phyloP scores from a whole-genome alignment of 2,113 vertebrate species.

The Delphinus delphis region DNA sequence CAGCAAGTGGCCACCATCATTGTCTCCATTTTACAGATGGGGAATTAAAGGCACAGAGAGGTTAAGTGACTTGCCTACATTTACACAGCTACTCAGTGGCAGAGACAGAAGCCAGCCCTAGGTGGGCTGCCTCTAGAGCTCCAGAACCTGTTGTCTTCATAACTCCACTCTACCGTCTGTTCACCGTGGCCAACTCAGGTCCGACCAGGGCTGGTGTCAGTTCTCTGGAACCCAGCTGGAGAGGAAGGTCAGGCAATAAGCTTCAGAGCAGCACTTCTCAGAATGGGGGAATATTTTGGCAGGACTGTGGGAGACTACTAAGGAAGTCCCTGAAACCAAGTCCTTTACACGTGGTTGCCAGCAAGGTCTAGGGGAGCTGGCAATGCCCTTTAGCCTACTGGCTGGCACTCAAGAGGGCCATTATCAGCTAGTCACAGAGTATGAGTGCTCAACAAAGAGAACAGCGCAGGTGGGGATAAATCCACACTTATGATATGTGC shows the following conservation, averaged over 20 bases:
- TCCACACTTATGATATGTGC: accelerated
- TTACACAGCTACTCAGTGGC: neutral
- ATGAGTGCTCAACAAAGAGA: neutral
- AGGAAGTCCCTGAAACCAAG: neutral
- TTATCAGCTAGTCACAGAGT: neutral
- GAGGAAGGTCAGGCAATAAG: neutral
- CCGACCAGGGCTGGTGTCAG: neutral
- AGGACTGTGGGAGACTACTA: too few species aligned
- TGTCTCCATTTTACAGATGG: neutral
- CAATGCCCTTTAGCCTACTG: neutral
- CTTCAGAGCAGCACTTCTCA: neutral
- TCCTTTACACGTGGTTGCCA: neutral
- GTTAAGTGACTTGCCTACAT: neutral
- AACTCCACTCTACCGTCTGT: accelerated
- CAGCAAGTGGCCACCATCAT: neutral
- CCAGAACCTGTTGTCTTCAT: neutral
- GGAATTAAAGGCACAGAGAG: neutral
- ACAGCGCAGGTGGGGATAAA: neutral
- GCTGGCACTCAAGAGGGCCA: neutral
- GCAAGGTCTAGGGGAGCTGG: neutral
- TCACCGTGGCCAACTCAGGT: neutral
- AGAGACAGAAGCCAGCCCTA: neutral
- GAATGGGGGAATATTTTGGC: neutral
- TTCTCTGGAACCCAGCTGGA: neutral
- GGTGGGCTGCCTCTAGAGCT: neutral